Conservation (phyloP, 53 echinoderm and acorn worm species). For the Echinarachnius parma region DNA sequence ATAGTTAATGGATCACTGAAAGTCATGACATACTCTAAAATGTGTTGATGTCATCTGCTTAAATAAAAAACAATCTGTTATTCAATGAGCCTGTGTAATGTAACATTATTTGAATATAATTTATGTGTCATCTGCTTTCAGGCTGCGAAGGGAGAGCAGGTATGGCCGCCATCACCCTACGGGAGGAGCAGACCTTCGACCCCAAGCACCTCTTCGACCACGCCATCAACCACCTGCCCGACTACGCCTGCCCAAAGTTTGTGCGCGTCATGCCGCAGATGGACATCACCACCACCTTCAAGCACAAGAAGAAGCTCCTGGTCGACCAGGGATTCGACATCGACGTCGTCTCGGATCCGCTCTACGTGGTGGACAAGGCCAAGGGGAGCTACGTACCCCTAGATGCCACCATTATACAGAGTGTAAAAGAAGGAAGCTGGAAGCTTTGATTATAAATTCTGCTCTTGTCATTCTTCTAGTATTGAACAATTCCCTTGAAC, state of each 20-base stretch:
- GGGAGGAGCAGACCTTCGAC: constrained; percentile 35
- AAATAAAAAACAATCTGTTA: too few species aligned
- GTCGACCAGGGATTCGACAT: constrained; percentile 63
- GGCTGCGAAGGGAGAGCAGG: constrained; percentile 65
- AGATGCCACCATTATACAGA: constrained; percentile 16
- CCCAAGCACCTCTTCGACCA: constrained; percentile 48
- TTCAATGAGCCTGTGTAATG: too few species aligned
- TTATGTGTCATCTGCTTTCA: not conserved
- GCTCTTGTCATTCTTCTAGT: too few species aligned
- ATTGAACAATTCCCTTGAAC: too few species aligned
- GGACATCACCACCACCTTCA: constrained; percentile 69
- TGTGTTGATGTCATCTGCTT: too few species aligned
- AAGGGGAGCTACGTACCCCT: constrained; percentile 49
- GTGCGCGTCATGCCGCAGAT: constrained; percentile 59
- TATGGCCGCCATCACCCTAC: constrained; percentile 65
- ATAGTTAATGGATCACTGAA: too few species aligned
- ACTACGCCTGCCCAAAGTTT: constrained; percentile 77
- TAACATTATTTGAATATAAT: too few species aligned
- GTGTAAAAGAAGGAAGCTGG: constrained; percentile 32
- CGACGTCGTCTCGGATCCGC: constrained; percentile 39
- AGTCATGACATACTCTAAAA: too few species aligned
- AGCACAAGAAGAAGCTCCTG: constrained; percentile 68
- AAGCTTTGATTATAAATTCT: too few species aligned
- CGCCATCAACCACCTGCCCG: constrained; percentile 53
- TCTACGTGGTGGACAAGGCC: constrained; percentile 46